Conservation (phyloP, 2,888 invertebrate species). For the Philereme transversata region DNA sequence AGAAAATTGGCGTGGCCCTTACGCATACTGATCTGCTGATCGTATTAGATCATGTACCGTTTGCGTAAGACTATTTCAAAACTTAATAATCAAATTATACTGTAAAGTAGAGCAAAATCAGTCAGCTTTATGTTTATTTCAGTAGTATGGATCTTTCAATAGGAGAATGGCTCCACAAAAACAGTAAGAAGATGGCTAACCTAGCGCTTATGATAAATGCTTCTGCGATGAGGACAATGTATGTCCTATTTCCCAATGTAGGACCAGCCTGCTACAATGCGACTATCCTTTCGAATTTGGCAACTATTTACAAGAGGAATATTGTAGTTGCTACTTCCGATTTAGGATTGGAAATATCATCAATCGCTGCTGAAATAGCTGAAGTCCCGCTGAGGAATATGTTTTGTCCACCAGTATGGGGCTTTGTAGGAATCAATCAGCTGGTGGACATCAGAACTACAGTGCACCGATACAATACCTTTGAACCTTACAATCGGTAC, state of each 20-base stretch:
- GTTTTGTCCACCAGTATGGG: constrained; percentile 86
- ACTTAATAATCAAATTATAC: neutral
- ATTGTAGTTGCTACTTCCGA: constrained; percentile 84
- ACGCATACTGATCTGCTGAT: constrained; percentile 79
- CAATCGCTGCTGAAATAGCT: constrained; percentile 67
- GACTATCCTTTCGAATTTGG: constrained; percentile 68
- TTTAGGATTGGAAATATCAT: constrained; percentile 75
- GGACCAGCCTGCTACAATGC: constrained; percentile 85
- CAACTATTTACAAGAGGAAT: constrained; percentile 69
- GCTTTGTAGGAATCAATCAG: constrained; percentile 83
- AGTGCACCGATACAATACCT: constrained; percentile 78
- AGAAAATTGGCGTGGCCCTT: constrained; percentile 73
- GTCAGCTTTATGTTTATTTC: constrained; percentile 17
- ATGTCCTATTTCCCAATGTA: constrained; percentile 79
- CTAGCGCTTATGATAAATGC: constrained; percentile 79
- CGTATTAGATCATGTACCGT: constrained; percentile 73
- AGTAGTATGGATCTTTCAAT: constrained; percentile 61
- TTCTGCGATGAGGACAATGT: constrained; percentile 70
- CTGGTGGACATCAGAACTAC: constrained; percentile 81
- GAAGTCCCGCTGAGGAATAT: constrained; percentile 75
- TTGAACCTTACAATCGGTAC: constrained; percentile 78
- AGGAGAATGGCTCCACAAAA: constrained; percentile 67
- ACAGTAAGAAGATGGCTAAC: constrained; percentile 62
- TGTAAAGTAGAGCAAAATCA: neutral
- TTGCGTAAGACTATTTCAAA: constrained; percentile 51